Conservation (phyloP, 2,113 vertebrate genomes). For the Elaphurus davidianus region DNA sequence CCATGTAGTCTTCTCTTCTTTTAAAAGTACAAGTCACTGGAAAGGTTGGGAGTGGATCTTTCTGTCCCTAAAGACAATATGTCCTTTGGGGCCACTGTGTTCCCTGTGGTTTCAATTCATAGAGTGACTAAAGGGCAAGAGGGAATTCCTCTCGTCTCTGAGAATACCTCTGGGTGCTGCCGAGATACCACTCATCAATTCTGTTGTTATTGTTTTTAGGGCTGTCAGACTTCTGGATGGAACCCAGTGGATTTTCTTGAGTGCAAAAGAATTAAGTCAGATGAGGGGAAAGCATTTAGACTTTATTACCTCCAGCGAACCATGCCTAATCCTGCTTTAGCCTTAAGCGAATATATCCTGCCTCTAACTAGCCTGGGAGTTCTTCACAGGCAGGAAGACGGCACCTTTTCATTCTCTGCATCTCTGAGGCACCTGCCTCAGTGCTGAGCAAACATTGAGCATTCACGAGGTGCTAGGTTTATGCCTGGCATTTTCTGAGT, state of each 20-base stretch:
- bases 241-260: constrained; percentile 54
- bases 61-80: neutral
- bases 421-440: neutral
- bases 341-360: neutral
- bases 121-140: constrained; percentile 53
- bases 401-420: neutral
- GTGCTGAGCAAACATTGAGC: neutral
- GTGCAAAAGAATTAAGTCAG: constrained; percentile 57
- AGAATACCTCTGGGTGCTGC: constrained; percentile 52
- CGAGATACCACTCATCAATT: neutral
- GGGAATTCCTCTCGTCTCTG: constrained; percentile 44
- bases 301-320: neutral
- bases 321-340: neutral
- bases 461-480: neutral
- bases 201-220: constrained; percentile 55
- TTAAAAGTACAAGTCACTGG: neutral
- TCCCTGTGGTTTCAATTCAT: constrained; percentile 59
- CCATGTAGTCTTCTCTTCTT: neutral
- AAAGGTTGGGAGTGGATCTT: neutral
- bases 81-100: constrained; percentile 42
- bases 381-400: neutral
- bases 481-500: neutral
- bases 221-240: constrained; percentile 24
- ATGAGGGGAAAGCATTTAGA: constrained; percentile 1
- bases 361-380: neutral